phyloP scores from a whole-genome alignment of 64 coral and sea anemone species.

The Montipora foliosa region DNA sequence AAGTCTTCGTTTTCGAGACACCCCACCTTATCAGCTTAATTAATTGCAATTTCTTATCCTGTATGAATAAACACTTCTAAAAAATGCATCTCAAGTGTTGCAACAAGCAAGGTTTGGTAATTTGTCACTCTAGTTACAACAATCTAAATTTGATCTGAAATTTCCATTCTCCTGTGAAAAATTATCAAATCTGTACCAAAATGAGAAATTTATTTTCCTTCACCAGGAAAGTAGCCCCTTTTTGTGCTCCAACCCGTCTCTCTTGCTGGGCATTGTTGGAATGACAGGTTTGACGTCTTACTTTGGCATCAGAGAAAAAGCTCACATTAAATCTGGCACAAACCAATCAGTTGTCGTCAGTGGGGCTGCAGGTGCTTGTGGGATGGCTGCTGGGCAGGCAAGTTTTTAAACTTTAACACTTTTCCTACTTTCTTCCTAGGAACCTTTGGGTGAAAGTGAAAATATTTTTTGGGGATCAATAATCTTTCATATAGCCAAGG shows the following conservation, averaged over 20 bases:
- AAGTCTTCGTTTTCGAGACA: no score
- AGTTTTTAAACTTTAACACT: background rate
- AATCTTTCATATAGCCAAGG: no score
- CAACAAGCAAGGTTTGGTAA: no score
- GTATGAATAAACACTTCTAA: no score
- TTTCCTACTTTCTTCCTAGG: background rate
- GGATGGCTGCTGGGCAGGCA: constrained; percentile 86
- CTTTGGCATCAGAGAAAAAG: constrained; percentile 76
- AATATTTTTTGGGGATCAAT: no score
- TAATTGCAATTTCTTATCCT: no score
- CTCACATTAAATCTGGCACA: constrained; percentile 60
- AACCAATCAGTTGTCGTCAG: constrained; percentile 82
- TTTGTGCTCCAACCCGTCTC: constrained; percentile 72
- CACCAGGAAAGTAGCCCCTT: constrained; percentile 61
- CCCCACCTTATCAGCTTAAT: no score
- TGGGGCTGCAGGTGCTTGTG: constrained; percentile 90
- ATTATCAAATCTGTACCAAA: no score
- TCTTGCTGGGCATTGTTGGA: constrained; percentile 78
- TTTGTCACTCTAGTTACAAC: no score
- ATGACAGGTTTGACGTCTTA: constrained; percentile 67
- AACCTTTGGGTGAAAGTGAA: background rate
- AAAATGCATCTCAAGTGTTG: no score
- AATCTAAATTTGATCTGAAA: no score
- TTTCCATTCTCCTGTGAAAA: no score
- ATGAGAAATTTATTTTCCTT: background rate